Base-by-base conservation (phyloP, 2,797 vertebrate genomes). In the Mus caroli region DNA sequence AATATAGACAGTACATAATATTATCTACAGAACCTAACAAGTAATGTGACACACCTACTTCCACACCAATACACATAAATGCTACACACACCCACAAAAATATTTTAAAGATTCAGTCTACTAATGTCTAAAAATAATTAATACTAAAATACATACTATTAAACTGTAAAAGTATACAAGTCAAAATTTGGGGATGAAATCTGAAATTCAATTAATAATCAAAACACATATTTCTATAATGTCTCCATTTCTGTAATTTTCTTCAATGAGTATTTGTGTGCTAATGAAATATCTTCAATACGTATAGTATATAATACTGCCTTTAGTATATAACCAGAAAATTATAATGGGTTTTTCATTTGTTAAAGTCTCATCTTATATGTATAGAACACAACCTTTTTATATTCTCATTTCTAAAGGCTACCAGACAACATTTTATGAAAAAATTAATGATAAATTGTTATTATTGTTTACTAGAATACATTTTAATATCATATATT, bases 371-470 rank as follows among this genome's bases (percentile, higher is more conserved):
- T 67, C 43, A 96, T 50, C 20, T 58, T 88, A 77, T 54, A 64
- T 67, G 62, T 88, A 67, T 50, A 13, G 94, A 67, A 92, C 75
- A 7, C 54, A 91, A 89, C 17, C 13, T 34, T 80, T 92, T 75
- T 0, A 62, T 0, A 84, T 82, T 88, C 0, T 10, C 10, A 28
- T 82, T 62, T 80, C 60, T 78, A 37, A 58, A 37, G 11, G 31
- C 69, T 67, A 54, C 1, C 15, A 56, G 50, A 34, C 2, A 8
- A 26, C 3, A 88, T 46, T 75, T 88, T 77, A 17, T 40, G 5
- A 77, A 94, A 96, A 43, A 37, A 64, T n/a, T 83, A 76, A 94
- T 85, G 37, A 60, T 40, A 84, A 73, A 52, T 31, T 95, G 94
- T 85, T 86, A 90, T 75, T 0, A 75, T 92, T 73, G 34, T 0